Evolutionary conservation across 2,888 invertebrate species (phyloP).

Genomic region (Protodeltote pygarga): DNA sequence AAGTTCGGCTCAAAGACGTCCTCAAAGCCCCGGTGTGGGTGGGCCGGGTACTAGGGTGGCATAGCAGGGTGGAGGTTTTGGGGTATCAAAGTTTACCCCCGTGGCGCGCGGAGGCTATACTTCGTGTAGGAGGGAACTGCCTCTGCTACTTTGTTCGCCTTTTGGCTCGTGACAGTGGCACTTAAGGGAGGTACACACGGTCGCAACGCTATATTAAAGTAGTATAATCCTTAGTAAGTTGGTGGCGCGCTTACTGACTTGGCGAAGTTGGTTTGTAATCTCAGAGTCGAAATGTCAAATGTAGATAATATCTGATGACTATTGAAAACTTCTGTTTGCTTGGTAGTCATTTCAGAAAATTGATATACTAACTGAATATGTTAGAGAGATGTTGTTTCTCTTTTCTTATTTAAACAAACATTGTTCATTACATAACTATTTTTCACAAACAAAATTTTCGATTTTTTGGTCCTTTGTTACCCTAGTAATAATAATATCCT

Average conservation of each 20-base stretch:
- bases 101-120: conserved; percentile 72
- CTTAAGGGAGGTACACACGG: conserved; percentile 83
- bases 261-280: conserved; percentile 48
- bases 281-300: conserved; percentile 46
- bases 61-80: conserved; percentile 69
- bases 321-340: conserved; percentile 20
- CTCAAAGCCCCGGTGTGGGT: conserved; percentile 82
- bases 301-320: conserved; percentile 35
- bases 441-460: too few species aligned
- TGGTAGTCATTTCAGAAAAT: conserved; percentile 10
- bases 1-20: conserved; percentile 85
- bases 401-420: too few species aligned
- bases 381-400: too few species aligned
- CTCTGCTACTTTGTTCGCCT: conserved; percentile 83
- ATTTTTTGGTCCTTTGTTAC: too few species aligned
- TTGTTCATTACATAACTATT: too few species aligned
- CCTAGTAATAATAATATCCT: too few species aligned
- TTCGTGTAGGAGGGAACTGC: conserved; percentile 72
- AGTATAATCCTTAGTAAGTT: conserved; percentile 67
- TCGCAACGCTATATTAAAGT: conserved; percentile 70
- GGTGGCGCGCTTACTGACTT: conserved; percentile 51
- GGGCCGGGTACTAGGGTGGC: conserved; percentile 78
- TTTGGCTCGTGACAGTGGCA: conserved; percentile 84
- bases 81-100: conserved; percentile 85
- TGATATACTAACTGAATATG: too few species aligned